Evolutionary conservation across 2,888 invertebrate genomes (phyloP).

Genomic region (Elmis aenea): DNA sequence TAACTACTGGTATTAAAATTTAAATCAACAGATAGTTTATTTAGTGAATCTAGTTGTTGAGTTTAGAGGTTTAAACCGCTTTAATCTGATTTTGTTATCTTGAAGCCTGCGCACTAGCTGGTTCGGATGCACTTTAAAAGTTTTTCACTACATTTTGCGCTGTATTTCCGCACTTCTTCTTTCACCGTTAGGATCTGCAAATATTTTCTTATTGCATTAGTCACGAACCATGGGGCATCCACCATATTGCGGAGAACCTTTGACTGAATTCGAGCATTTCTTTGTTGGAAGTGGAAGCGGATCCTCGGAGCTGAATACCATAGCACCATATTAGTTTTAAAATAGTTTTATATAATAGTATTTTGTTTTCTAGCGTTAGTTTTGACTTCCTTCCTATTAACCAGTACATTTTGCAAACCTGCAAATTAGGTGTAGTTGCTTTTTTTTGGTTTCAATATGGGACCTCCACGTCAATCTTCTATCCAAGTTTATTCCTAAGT

Average conservation of each 20-base stretch:
- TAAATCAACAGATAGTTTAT: too few species aligned
- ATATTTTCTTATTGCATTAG: constrained; percentile 4
- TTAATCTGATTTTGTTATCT: constrained; percentile 4
- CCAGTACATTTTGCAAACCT: constrained; percentile 4
- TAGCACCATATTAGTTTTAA: constrained; percentile 6
- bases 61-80: constrained; percentile 4
- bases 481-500: constrained; percentile 4
- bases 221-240: constrained; percentile 6
- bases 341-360: constrained; percentile 4
- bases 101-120: constrained; percentile 2
- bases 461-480: constrained; percentile 1
- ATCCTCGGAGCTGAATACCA: constrained; percentile 1
- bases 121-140: constrained; percentile 4
- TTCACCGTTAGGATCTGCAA: constrained; percentile 4
- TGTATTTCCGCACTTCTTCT: constrained; percentile 3
- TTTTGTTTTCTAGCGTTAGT: constrained; percentile 6
- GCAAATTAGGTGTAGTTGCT: too few species aligned
- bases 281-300: constrained; percentile 2
- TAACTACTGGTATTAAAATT: too few species aligned
- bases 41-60: constrained; percentile 3
- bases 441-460: not conserved
- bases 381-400: constrained; percentile 2
- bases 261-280: too few species aligned
- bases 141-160: constrained; percentile 3
- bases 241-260: constrained; percentile 1